Evolutionary conservation across 2,888 invertebrate genomes (phyloP).

Genomic region (Alloplasta piceator): DNA sequence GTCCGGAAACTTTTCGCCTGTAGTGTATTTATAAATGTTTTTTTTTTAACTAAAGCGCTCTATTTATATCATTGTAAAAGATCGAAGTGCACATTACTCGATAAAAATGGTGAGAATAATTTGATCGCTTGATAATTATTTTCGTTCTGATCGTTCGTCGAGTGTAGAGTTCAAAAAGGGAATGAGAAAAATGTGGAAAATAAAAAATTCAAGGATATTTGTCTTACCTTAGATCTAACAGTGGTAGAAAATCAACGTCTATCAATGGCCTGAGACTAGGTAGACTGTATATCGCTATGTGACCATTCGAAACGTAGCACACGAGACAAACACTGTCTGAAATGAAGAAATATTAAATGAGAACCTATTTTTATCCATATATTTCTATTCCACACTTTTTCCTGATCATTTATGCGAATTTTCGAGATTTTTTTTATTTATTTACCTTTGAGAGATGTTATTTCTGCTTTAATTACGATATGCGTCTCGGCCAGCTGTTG

Average conservation of each 20-base stretch:
- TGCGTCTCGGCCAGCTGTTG: constrained; percentile 96
- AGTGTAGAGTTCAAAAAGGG: neutral
- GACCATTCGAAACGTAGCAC: constrained; percentile 97
- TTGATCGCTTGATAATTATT: constrained; percentile 71
- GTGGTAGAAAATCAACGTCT: constrained; percentile 96
- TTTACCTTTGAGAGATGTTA: constrained; percentile 94
- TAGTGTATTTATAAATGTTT: neutral
- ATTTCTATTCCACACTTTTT: no score
- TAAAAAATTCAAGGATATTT: constrained; percentile 44
- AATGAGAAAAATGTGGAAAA: constrained; percentile 6
- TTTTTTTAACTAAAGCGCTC: no score
- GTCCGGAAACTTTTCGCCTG: no score
- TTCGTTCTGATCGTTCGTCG: constrained; percentile 44
- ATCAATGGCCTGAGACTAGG: constrained; percentile 97
- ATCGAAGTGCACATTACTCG: constrained; percentile 57
- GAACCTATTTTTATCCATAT: no score
- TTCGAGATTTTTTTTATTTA: neutral
- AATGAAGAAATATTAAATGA: constrained; percentile 74
- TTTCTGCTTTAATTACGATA: constrained; percentile 97
- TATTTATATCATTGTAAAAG: constrained; percentile 8
- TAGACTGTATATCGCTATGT: constrained; percentile 96
- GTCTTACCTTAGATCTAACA: constrained; percentile 95
- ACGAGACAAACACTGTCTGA: constrained; percentile 97
- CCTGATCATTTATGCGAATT: neutral
- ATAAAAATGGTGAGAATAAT: constrained; percentile 65